phyloP scores from a whole-genome alignment of 1,140 invertebrate species.

The Armadillidium nasatum region DNA sequence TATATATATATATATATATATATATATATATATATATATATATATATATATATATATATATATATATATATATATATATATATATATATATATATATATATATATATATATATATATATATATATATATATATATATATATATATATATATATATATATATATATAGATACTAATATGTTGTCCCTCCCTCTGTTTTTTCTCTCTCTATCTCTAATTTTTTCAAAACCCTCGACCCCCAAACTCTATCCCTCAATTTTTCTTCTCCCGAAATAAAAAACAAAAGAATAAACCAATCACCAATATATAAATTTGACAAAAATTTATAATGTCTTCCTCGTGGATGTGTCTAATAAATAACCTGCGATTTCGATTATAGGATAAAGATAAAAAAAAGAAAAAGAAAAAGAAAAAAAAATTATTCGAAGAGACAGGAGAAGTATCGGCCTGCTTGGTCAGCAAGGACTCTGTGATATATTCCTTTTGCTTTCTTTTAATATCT shows the following conservation, averaged over 20 bases:
- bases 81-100: conserved; percentile 15
- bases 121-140: background rate
- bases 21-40: conserved; percentile 15
- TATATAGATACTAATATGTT: no score
- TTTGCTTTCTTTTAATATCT: conserved; percentile 7
- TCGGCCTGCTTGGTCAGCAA: background rate
- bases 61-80: background rate
- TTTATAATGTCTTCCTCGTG: background rate
- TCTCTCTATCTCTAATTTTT: no score
- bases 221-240: no score
- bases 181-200: no score
- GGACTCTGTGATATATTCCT: background rate
- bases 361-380: background rate
- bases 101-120: conserved; percentile 15
- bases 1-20: conserved; percentile 23
- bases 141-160: no score
- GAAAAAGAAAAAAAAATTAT: background rate
- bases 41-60: conserved; percentile 13
- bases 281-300: background rate
- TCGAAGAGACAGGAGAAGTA: background rate
- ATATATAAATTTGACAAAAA: conserved; percentile 8
- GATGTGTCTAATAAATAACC: conserved; percentile 1
- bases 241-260: background rate
- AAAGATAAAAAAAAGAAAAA: background rate
- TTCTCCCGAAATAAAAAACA: background rate